Conservation (phyloP, 2,113 vertebrate species). For the Fregetta grallaria region DNA sequence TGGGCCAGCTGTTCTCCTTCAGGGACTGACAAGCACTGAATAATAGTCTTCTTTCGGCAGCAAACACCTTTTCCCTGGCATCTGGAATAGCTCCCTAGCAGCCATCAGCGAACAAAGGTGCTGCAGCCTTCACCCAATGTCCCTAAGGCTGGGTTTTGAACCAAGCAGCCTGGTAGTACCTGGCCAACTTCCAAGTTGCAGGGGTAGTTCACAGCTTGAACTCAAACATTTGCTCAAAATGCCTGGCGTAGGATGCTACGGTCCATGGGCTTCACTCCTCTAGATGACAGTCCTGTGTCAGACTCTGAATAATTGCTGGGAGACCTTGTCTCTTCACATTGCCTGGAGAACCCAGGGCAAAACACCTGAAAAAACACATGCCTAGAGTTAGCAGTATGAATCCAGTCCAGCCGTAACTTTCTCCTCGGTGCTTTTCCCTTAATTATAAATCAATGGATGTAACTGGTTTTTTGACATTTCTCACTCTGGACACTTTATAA, state of each 20-base stretch:
- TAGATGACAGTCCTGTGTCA: background rate
- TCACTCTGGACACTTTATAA: background rate
- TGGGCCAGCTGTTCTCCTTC: background rate
- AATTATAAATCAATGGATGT: background rate
- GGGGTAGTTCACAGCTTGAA: background rate
- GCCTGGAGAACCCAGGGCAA: background rate
- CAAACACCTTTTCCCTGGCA: background rate
- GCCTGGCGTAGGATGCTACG: background rate
- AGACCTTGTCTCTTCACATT: background rate
- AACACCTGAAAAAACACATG: accelerated
- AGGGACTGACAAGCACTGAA: background rate
- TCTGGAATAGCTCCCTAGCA: background rate
- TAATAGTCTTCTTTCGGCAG: background rate
- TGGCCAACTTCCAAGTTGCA: background rate
- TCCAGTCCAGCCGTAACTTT: background rate
- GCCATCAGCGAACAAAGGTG: background rate
- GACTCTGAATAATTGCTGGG: background rate
- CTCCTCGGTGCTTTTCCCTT: background rate
- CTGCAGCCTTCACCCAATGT: background rate
- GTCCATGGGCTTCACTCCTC: background rate
- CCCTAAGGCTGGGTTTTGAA: background rate
- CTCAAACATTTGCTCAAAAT: background rate
- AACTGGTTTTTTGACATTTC: background rate
- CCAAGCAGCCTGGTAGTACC: background rate
- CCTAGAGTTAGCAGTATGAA: background rate